A percentile compares a stretch with the other conserved stretches of the same genome.
Evolutionary conservation across 2,113 vertebrate species (phyloP).

Genomic region (Zosterops borbonicus): DNA sequence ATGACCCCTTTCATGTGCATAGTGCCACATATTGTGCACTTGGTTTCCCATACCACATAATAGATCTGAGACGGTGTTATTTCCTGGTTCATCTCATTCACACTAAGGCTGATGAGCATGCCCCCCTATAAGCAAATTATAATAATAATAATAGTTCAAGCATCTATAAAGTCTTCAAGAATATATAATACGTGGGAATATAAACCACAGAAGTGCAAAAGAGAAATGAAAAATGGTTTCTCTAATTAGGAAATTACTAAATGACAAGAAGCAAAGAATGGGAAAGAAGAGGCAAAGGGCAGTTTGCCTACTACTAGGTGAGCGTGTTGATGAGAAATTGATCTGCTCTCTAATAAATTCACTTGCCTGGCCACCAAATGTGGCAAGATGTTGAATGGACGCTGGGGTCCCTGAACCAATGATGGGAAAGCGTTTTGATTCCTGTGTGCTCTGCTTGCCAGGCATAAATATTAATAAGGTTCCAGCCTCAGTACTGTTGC

Average conservation of each 20-base stretch:
- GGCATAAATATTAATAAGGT: constrained; percentile 58
- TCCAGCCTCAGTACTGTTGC: not conserved
- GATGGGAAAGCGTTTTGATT: not conserved
- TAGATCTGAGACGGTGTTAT: not conserved
- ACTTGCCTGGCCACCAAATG: not conserved
- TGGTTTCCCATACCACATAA: accelerated
- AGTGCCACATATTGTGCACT: not conserved
- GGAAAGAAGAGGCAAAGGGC: not conserved
- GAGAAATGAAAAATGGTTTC: not conserved
- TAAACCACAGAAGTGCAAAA: not conserved
- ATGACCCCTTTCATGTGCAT: not conserved
- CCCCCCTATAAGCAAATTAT: not conserved
- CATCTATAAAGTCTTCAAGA: not conserved
- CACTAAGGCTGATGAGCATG: not conserved
- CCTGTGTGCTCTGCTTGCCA: not conserved
- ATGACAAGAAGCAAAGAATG: not conserved
- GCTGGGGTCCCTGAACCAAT: not conserved
- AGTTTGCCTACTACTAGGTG: not conserved
- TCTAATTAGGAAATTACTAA: not conserved
- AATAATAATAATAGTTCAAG: not conserved
- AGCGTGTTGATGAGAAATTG: constrained; percentile 27
- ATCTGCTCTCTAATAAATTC: constrained; percentile 1
- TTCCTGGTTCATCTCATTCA: not conserved
- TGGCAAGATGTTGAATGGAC: not conserved
- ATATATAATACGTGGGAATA: not conserved